A percentile compares a stretch with the other conserved stretches of the same genome.
Evolutionary conservation across 1,140 invertebrate species (phyloP).

Genomic region (Cyclargus thomasi): DNA sequence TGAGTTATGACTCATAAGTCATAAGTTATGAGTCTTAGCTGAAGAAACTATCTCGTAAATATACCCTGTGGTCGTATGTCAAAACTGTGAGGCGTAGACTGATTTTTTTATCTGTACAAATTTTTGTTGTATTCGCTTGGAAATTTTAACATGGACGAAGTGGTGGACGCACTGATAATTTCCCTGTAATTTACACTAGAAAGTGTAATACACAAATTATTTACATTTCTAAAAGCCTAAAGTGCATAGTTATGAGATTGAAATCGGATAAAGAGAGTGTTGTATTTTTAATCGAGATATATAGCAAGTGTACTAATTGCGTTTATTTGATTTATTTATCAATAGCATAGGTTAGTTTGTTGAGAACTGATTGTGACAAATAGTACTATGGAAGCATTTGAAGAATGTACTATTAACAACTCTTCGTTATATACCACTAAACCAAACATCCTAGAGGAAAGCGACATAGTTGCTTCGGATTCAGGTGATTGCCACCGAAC

Average conservation of each 20-base stretch:
- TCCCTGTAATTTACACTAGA: neutral
- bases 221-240: constrained; percentile 8
- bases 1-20: no score
- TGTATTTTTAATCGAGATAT: constrained; percentile 28
- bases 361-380: constrained; percentile 12
- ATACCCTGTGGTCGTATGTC: no score
- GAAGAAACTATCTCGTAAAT: no score
- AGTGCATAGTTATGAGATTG: constrained; percentile 6
- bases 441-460: constrained; percentile 35
- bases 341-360: constrained; percentile 44
- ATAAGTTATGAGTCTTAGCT: no score
- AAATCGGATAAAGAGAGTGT: constrained; percentile 20
- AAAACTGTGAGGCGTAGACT: neutral
- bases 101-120: neutral
- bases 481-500: constrained; percentile 51
- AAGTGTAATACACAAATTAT: neutral
- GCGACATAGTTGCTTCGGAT: constrained; percentile 29
- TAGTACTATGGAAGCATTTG: constrained; percentile 49
- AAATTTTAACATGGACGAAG: constrained; percentile 32
- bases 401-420: constrained; percentile 38
- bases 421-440: constrained; percentile 36
- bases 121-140: constrained; percentile 21
- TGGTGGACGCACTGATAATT: constrained; percentile 35
- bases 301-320: constrained; percentile 28
- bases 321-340: constrained; percentile 54